phyloP scores from a whole-genome alignment of 2,113 vertebrate genomes.

The Monarcha castaneiventris region DNA sequence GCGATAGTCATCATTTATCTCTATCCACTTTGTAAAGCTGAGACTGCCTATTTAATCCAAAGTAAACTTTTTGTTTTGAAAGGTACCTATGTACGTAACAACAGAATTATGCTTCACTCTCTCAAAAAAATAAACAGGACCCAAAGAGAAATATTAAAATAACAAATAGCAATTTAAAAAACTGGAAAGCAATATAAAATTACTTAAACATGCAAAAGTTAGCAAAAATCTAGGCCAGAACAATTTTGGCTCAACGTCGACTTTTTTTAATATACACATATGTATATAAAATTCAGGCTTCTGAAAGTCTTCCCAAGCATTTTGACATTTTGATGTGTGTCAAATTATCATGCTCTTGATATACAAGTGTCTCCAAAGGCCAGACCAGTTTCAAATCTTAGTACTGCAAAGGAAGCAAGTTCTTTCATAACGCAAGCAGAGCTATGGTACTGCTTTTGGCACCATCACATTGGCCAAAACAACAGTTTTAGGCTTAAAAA shows the following conservation, averaged over 20 bases:
- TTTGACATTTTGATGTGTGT: neutral
- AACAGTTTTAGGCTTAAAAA: neutral
- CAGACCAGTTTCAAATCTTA: neutral
- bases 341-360: neutral
- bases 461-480: neutral
- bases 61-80: neutral
- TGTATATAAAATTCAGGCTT: neutral
- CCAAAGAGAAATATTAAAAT: neutral
- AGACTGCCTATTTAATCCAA: neutral
- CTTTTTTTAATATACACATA: neutral
- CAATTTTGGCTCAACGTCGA: neutral
- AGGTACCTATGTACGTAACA: neutral
- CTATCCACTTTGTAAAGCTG: neutral
- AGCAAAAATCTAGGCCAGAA: neutral
- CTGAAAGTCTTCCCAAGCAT: neutral
- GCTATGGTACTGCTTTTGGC: neutral
- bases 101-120: neutral
- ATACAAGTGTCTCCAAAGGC: neutral
- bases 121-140: neutral
- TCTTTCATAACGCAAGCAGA: neutral
- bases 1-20: neutral
- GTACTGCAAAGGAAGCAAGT: neutral
- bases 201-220: neutral
- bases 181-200: neutral
- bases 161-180: neutral